A percentile compares a stretch with the other conserved stretches of the same genome.
Evolutionary conservation across 2,888 invertebrate genomes (phyloP).

Genomic region (Chaitophorus viminalis): DNA sequence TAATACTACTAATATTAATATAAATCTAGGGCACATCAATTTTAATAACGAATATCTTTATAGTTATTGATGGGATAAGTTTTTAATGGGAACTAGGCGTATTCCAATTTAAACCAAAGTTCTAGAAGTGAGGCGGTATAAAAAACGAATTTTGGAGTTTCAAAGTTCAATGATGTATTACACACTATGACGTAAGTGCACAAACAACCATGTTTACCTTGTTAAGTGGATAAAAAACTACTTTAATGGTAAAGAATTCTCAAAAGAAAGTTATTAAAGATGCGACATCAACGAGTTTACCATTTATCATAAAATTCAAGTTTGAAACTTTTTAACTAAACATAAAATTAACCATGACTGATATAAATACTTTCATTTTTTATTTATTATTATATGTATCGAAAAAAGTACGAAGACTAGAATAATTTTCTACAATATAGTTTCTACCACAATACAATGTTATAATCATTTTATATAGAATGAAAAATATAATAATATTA

Average conservation of each 20-base stretch:
- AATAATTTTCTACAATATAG: too few relatives aligned
- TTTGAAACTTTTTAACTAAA: neutral
- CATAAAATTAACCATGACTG: neutral
- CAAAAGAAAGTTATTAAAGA: slow-evolving; percentile 25
- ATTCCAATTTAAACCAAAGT: slow-evolving; percentile 16
- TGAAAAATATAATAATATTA: too few relatives aligned
- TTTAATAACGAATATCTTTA: slow-evolving; percentile 24
- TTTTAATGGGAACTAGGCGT: slow-evolving; percentile 21
- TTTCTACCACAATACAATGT: too few relatives aligned
- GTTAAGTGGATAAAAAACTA: slow-evolving; percentile 26
- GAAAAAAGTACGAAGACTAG: too few relatives aligned
- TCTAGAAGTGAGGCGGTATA: neutral
- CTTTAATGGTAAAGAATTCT: neutral
- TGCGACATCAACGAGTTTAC: neutral
- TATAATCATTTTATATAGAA: too few relatives aligned
- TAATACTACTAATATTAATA: neutral
- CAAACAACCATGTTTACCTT: slow-evolving; percentile 26
- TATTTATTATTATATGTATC: too few relatives aligned
- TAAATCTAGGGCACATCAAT: neutral
- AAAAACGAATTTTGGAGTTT: slow-evolving; percentile 3
- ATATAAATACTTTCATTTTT: too few relatives aligned
- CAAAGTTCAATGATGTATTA: slow-evolving; percentile 47
- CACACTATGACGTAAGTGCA: slow-evolving; percentile 19
- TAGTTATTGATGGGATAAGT: slow-evolving; percentile 33
- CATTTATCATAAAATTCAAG: neutral